Evolutionary conservation across 2,888 invertebrate genomes (phyloP), one percentile per base, ranked within the genome.

Genomic region (Dolichomitus sp.): DNA sequence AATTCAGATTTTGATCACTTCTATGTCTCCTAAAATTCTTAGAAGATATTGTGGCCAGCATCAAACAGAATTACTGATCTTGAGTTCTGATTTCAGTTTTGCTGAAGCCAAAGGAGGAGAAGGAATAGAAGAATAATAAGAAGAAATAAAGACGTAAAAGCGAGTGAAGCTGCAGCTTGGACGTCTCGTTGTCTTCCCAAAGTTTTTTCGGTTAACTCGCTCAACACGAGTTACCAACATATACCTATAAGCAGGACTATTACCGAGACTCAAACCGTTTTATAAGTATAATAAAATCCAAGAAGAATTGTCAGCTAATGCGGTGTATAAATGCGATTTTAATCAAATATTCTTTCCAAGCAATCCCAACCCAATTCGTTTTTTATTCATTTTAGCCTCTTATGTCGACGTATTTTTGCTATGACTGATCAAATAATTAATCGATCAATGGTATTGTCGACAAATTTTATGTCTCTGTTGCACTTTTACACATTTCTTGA

Each of bases 31-130:
- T 17, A 7, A 4, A 50, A 19, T 17, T 9, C 19, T 50, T 19
- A 4, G 12, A n/a, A 11, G 12, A 9, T 3, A 45, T 45, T 45
- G 11, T 19, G 30, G 7, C 12, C 30, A 57, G n/a, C n/a, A n/a
- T n/a, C n/a, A n/a, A n/a, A n/a, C n/a, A n/a, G 14, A 37, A 0
- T 37, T 3, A 91, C 40, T 63, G 23, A 63, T 42, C 19, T 5
- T 40, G 63, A 63, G 12, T 42, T 63, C 19, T 63, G n/a, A 40
- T 63, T 63, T 42, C 63, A 63, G 63, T 33, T 57, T 42, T 27
- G 17, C 42, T 23, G 40, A 27, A 30, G 42, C 7, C 42, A 14
- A 70, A 42, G 27, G 27, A 42, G 57, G 17, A 54, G 40, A 54
- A 27, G 37, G 37, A 69, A 12, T 40, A 40, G 19, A 37, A 52